Evolutionary conservation across 1,140 invertebrate genomes (phyloP).

Genomic region (Lucilia sericata): DNA sequence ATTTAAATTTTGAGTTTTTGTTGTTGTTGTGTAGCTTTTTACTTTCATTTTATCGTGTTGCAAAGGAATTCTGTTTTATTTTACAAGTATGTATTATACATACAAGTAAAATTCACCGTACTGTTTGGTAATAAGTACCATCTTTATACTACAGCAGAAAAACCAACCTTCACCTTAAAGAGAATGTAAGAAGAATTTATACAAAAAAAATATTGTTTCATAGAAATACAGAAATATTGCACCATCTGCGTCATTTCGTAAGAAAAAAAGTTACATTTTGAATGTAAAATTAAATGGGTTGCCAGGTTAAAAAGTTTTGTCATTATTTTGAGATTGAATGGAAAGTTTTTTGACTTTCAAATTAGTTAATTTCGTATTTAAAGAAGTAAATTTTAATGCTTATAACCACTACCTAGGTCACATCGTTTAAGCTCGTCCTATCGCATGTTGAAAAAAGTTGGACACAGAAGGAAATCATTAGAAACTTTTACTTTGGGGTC

Average conservation of each 20-base stretch:
- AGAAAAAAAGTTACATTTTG: neutral
- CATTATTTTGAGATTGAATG: too few species aligned
- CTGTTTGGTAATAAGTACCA: slow-evolving; percentile 15
- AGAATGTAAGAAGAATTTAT: neutral
- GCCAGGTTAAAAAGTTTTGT: too few species aligned
- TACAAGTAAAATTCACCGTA: neutral
- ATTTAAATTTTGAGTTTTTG: neutral
- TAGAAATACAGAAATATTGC: slow-evolving; percentile 13
- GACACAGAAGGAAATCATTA: too few species aligned
- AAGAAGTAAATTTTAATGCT: too few species aligned
- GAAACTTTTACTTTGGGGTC: too few species aligned
- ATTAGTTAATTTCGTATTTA: too few species aligned
- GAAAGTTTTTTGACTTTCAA: too few species aligned
- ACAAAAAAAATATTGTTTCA: neutral
- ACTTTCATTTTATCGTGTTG: slow-evolving; percentile 8
- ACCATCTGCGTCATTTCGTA: slow-evolving; percentile 5
- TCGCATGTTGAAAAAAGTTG: too few species aligned
- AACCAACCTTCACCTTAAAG: neutral
- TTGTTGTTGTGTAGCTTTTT: neutral
- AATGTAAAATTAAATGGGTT: too few species aligned
- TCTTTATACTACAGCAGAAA: neutral
- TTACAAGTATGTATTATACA: neutral
- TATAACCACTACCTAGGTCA: too few species aligned
- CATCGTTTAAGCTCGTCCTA: too few species aligned
- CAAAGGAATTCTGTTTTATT: neutral